Evolutionary conservation across 2,113 vertebrate genomes (phyloP).

Genomic region (Syngnathoides biaculeatus): DNA sequence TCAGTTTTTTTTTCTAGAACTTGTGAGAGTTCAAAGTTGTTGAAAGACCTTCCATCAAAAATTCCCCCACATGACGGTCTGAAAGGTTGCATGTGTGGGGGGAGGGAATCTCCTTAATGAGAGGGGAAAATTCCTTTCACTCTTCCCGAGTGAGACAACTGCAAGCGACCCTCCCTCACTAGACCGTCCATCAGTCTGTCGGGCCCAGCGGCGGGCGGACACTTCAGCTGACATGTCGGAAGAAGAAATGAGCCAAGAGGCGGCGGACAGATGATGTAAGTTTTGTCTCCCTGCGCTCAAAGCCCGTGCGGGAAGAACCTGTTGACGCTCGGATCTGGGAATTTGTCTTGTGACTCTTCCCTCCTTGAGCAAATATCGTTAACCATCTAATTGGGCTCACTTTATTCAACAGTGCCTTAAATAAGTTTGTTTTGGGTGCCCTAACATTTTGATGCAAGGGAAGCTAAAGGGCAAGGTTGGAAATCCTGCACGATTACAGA

Average conservation of each 20-base stretch:
- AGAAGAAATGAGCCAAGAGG: slow-evolving; percentile 42
- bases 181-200: slow-evolving; percentile 42
- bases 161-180: neutral
- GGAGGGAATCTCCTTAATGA: slow-evolving; percentile 25
- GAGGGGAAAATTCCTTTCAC: slow-evolving; percentile 30
- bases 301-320: slow-evolving; percentile 23
- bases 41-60: slow-evolving; percentile 1
- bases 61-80: slow-evolving; percentile 13
- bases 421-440: neutral
- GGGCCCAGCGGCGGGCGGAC: slow-evolving; percentile 58
- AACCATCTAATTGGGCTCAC: slow-evolving; percentile 27
- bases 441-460: too few species aligned
- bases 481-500: too few species aligned
- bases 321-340: slow-evolving; percentile 11
- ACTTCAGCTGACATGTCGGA: slow-evolving; percentile 55
- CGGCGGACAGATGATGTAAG: slow-evolving; percentile 28
- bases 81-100: slow-evolving; percentile 27
- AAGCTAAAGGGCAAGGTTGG: too few species aligned
- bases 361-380: slow-evolving; percentile 35
- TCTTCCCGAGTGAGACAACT: slow-evolving; percentile 34
- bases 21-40: slow-evolving; percentile 2
- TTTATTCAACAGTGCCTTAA: neutral
- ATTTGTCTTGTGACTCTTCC: slow-evolving; percentile 25
- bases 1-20: neutral
- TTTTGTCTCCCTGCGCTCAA: slow-evolving; percentile 35